phyloP scores from a whole-genome alignment of 2,797 vertebrate genomes.

The Chloroceryle inda region DNA sequence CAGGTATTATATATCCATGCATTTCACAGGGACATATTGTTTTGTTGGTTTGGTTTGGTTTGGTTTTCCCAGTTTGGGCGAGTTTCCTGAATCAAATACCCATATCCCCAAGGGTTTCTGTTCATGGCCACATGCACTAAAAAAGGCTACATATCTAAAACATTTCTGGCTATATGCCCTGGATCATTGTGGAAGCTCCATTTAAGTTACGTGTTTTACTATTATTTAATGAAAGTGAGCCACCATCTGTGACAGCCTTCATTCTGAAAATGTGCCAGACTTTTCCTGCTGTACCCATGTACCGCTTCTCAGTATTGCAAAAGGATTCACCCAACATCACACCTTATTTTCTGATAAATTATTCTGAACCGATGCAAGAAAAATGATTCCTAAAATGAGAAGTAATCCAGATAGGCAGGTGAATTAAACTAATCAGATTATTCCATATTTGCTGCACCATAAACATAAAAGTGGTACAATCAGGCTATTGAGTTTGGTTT shows the following conservation, averaged over 20 bases:
- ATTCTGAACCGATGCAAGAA: not conserved
- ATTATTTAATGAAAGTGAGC: not conserved
- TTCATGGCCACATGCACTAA: not conserved
- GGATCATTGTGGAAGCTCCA: not conserved
- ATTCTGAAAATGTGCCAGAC: not conserved
- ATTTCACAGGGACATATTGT: slow-evolving; percentile 28
- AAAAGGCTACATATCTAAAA: slow-evolving; percentile 15
- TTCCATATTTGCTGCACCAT: not conserved
- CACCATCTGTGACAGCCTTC: not conserved
- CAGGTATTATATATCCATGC: slow-evolving; percentile 9
- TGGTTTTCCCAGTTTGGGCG: not conserved
- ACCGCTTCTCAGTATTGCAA: not conserved
- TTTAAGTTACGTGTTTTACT: not conserved
- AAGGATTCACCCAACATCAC: not conserved
- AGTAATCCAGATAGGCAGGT: not conserved
- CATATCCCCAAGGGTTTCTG: not conserved
- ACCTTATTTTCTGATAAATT: not conserved
- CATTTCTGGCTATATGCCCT: not conserved
- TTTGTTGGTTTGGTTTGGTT: not conserved
- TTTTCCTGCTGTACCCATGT: not conserved
- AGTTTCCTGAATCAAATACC: slow-evolving; percentile 18
- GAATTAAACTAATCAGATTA: not conserved
- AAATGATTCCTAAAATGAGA: not conserved
- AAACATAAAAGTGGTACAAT: not conserved
- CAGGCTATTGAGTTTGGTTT: not conserved